Percentiles rank a stretch among this genome's conserved stretches.
phyloP scores from a whole-genome alignment of 1,140 invertebrate species.

The Papilio helenus region DNA sequence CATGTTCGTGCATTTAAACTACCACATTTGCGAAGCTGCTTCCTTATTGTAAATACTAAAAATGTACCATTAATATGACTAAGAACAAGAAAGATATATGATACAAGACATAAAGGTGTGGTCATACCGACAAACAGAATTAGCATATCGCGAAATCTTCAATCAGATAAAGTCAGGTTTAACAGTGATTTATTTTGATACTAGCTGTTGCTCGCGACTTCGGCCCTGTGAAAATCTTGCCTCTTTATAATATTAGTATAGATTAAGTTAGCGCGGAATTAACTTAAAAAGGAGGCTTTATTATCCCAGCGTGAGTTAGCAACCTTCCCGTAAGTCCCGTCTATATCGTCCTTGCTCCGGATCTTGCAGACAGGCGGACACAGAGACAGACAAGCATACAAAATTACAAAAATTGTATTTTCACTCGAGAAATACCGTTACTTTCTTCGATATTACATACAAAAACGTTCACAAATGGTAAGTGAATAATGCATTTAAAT shows the following conservation, averaged over 20 bases:
- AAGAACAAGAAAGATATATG: background rate
- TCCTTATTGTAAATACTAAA: background rate
- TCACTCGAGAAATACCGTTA: too few species aligned
- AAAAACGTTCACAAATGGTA: background rate
- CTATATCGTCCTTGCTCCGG: too few species aligned
- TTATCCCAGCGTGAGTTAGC: too few species aligned
- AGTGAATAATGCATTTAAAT: background rate
- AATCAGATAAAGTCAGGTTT: background rate
- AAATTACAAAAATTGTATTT: too few species aligned
- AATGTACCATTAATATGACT: slow-evolving; percentile 4
- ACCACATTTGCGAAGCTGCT: background rate
- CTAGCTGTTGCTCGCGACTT: too few species aligned
- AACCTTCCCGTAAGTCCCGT: too few species aligned
- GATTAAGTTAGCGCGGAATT: too few species aligned
- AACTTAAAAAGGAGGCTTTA: too few species aligned
- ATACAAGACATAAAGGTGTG: background rate
- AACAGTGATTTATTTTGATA: background rate
- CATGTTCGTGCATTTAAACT: slow-evolving; percentile 1
- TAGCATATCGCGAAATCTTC: slow-evolving; percentile 11
- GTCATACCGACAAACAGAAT: background rate
- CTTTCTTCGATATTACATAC: too few species aligned
- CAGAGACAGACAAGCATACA: too few species aligned
- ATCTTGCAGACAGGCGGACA: background rate
- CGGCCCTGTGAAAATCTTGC: too few species aligned
- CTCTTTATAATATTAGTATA: too few species aligned